phyloP scores from a whole-genome alignment of 2,888 invertebrate species.

The Elmis aenea region DNA sequence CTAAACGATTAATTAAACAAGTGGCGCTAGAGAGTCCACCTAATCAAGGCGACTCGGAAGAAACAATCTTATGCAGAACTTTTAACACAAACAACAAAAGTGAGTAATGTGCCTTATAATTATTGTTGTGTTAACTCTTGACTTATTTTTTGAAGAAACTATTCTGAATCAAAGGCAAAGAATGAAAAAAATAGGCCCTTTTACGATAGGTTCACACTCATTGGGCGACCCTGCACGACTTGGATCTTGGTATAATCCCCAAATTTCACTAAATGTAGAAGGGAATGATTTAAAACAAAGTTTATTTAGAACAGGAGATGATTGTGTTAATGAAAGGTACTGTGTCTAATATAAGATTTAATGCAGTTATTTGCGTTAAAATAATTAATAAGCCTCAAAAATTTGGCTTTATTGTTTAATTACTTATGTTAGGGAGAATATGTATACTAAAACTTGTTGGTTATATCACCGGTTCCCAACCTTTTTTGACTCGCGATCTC shows the following conservation, averaged over 20 bases:
- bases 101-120: slow-evolving; percentile 22
- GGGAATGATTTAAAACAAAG: slow-evolving; percentile 54
- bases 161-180: slow-evolving; percentile 50
- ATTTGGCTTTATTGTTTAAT: too few relatives aligned
- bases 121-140: too few relatives aligned
- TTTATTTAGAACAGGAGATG: slow-evolving; percentile 63
- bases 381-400: too few relatives aligned
- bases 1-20: slow-evolving; percentile 63
- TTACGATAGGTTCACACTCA: slow-evolving; percentile 52
- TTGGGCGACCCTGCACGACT: slow-evolving; percentile 51
- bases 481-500: too few relatives aligned
- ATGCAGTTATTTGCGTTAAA: too few relatives aligned
- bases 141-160: slow-evolving; percentile 32
- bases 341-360: too few relatives aligned
- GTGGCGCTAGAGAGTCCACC: slow-evolving; percentile 67
- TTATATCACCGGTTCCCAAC: too few relatives aligned
- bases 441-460: too few relatives aligned
- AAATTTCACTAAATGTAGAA: slow-evolving; percentile 39
- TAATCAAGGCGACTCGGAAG: slow-evolving; percentile 41
- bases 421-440: too few relatives aligned
- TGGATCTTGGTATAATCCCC: slow-evolving; percentile 52
- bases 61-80: slow-evolving; percentile 27
- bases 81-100: slow-evolving; percentile 39
- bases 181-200: slow-evolving; percentile 52
- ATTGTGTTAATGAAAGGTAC: slow-evolving; percentile 63